A percentile compares a stretch with the other conserved stretches of the same genome.
phyloP scores from a whole-genome alignment of 2,888 invertebrate genomes.

The Nasonovia ribisnigri region DNA sequence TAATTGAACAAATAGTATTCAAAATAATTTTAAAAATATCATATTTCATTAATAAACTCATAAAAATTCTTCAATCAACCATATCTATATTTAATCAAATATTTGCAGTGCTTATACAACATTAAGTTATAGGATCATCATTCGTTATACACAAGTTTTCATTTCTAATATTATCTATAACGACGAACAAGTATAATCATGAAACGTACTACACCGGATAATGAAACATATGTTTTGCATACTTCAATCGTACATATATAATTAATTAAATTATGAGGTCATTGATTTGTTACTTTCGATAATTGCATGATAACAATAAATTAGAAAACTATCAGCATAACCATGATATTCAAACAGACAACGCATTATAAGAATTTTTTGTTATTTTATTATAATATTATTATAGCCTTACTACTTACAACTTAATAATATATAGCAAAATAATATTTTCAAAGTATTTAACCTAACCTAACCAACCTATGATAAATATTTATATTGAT shows the following conservation, averaged over 20 bases:
- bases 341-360: neutral
- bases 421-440: neutral
- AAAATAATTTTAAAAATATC: neutral
- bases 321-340: neutral
- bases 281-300: neutral
- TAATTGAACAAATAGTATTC: neutral
- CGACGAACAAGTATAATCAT: neutral
- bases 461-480: too few species aligned
- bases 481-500: too few species aligned
- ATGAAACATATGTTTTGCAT: neutral
- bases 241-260: neutral
- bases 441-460: too few species aligned
- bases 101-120: neutral
- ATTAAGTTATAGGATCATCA: neutral
- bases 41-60: neutral
- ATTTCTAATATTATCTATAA: neutral
- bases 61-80: neutral
- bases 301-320: neutral
- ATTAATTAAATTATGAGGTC: slow-evolving; percentile 2
- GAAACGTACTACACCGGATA: neutral
- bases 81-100: neutral
- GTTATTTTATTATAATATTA: neutral
- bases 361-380: neutral
- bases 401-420: neutral
- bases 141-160: neutral